Evolutionary conservation across 2,888 invertebrate species (phyloP), one percentile per base, ranked within the genome.

Genomic region (Nudaria mundana): DNA sequence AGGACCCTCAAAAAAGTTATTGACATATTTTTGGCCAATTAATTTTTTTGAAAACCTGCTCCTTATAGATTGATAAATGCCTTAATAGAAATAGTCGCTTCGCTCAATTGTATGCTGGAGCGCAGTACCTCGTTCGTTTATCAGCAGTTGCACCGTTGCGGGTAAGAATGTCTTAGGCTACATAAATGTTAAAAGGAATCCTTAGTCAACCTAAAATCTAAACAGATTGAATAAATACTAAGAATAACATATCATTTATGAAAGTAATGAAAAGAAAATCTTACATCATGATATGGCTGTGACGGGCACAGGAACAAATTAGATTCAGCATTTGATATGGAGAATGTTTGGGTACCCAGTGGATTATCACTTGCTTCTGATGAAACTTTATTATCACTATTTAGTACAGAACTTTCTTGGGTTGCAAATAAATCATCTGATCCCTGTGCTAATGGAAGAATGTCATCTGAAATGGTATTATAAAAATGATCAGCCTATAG

Each of bases 401-500:
- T 47, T 1, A 49, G 38, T 12, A 41, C 22, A 13, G 37, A 39
- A 45, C 64, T 76, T 35, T 72, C 74, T 60, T 81, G 81, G 26
- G 77, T 82, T 5, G 71, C 63, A 39, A 84, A 82, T 23, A 83
- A 46, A 15, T 85, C 82, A 30, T 79, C 80, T 16, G 83, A 80
- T 34, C 54, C 58, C 56, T 86, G 85, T 6, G 82, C 85, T 42
- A 81, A 52, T 44, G 76, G 80, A 12, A 85, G 48, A 40, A 75
- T 74, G 16, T 81, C 81, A 71, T 84, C 85, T 84, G 65, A 18
- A 81, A 75, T 16, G 8, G 15, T 16, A 10, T 11, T 5, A 13
- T n/a, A n/a, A n/a, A n/a, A n/a, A n/a, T n/a, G n/a, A n/a, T n/a
- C n/a, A n/a, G n/a, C n/a, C n/a, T n/a, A n/a, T n/a, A n/a, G n/a